Evolutionary conservation across 1,140 invertebrate species (phyloP).

Genomic region (Drosophila virilis): DNA sequence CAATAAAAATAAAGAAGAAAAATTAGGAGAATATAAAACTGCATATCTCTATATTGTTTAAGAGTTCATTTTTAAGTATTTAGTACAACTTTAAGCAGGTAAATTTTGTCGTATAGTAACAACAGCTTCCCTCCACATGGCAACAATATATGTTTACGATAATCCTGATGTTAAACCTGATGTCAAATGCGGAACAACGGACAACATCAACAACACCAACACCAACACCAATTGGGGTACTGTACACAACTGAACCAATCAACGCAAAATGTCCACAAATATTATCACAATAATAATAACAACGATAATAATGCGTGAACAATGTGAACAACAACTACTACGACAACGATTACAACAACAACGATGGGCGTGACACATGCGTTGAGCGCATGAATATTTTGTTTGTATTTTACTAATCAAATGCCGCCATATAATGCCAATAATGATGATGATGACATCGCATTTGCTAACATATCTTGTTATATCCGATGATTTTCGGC

Average conservation of each 20-base stretch:
- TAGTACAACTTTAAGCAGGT: constrained; percentile 70
- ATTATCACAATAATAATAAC: constrained; percentile 4
- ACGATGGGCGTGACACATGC: constrained; percentile 56
- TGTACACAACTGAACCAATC: constrained; percentile 20
- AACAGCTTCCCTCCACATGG: constrained; percentile 81
- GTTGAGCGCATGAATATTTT: constrained; percentile 26
- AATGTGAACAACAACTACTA: constrained; percentile 31
- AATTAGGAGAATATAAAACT: constrained; percentile 48
- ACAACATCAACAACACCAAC: constrained; percentile 20
- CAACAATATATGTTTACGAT: constrained; percentile 23
- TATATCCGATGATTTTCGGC: constrained; percentile 84
- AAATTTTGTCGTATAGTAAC: constrained; percentile 72
- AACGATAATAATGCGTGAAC: constrained; percentile 21
- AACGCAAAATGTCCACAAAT: constrained; percentile 32
- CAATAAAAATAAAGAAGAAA: constrained; percentile 32
- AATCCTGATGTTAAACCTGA: constrained; percentile 13
- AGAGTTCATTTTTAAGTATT: constrained; percentile 74
- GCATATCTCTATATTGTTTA: constrained; percentile 66
- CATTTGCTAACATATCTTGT: constrained; percentile 83
- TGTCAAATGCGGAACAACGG: constrained; percentile 18
- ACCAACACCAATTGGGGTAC: constrained; percentile 9
- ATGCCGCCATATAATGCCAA: constrained; percentile 63
- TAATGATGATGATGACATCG: constrained; percentile 84
- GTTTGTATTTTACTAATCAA: constrained; percentile 42
- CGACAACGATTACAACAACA: not conserved